These are phyloP conservation scores for Eurystomus glaucurus DNA, from an alignment of 2,797 vertebrate species.

Conservation along the genomic window DNA sequence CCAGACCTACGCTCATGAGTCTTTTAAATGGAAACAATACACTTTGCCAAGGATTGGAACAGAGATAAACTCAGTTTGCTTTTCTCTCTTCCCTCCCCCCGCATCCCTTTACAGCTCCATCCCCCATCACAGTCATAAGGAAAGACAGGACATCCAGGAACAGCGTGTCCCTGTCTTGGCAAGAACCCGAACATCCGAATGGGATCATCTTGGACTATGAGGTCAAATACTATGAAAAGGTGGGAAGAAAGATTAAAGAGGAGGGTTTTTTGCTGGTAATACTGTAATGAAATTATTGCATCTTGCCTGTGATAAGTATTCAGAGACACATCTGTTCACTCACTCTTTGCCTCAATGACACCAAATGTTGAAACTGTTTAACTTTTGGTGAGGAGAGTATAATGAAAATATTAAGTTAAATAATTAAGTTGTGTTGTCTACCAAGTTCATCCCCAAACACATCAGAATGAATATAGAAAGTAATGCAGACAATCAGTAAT, in stretches of 20 bases:
- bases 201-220: slow-evolving; percentile 99
- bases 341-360: background rate
- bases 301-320: background rate
- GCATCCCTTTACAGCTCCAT: slow-evolving; percentile 89
- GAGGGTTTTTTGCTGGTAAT: background rate
- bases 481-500: background rate
- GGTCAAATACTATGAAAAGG: slow-evolving; percentile 99
- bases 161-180: slow-evolving; percentile 96
- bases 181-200: slow-evolving; percentile 96
- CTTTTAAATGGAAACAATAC: slow-evolving; percentile 66
- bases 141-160: slow-evolving; percentile 96
- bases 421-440: background rate
- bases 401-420: background rate
- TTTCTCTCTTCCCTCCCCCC: slow-evolving; percentile 14
- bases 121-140: slow-evolving; percentile 91
- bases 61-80: slow-evolving; percentile 66
- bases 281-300: background rate
- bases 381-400: background rate
- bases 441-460: background rate
- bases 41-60: slow-evolving; percentile 62
- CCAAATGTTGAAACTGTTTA: background rate
- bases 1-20: slow-evolving; percentile 69
- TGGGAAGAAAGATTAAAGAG: slow-evolving; percentile 76
- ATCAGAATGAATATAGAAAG: background rate
- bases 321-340: background rate